A percentile compares a stretch with the other conserved stretches of the same genome.
Evolutionary conservation across 2,888 invertebrate species (phyloP).

Genomic region (Diarsia mendica): DNA sequence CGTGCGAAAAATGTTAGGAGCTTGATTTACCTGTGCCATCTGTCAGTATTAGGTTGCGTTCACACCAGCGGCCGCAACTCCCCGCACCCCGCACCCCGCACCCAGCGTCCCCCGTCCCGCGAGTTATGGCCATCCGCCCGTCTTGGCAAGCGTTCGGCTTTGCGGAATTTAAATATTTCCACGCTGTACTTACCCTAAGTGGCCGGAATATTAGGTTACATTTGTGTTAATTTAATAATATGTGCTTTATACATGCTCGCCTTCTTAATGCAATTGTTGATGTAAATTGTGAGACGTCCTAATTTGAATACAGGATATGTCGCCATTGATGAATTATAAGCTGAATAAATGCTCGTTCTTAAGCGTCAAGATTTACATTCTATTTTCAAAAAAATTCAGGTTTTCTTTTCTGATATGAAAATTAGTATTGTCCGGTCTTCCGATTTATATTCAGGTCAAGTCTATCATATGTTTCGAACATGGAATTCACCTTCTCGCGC

Average conservation of each 20-base stretch:
- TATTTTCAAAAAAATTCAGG: background rate
- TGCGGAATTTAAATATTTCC: slow-evolving; percentile 61
- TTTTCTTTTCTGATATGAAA: background rate
- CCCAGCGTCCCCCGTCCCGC: background rate
- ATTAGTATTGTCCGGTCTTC: background rate
- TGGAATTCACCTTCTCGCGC: background rate
- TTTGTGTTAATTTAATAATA: slow-evolving; percentile 48
- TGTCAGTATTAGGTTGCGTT: slow-evolving; percentile 74
- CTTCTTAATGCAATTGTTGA: slow-evolving; percentile 13
- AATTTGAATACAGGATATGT: slow-evolving; percentile 6
- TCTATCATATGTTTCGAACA: slow-evolving; percentile 7
- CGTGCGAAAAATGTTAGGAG: slow-evolving; percentile 72
- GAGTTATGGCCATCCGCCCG: slow-evolving; percentile 37
- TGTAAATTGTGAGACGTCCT: slow-evolving; percentile 18
- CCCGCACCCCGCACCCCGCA: slow-evolving; percentile 34
- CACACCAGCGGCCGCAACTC: slow-evolving; percentile 50
- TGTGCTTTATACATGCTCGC: slow-evolving; percentile 18
- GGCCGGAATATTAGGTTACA: slow-evolving; percentile 52
- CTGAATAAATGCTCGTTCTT: background rate
- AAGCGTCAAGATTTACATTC: slow-evolving; percentile 1
- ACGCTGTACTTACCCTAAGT: slow-evolving; percentile 49
- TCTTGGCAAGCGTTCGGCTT: slow-evolving; percentile 60
- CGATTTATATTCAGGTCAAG: slow-evolving; percentile 13
- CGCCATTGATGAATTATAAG: background rate
- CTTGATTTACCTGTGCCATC: slow-evolving; percentile 79